A percentile compares a stretch with the other conserved stretches of the same genome.
Evolutionary conservation across 1,140 invertebrate genomes (phyloP).

Genomic region (Drosophila nigromelanica): DNA sequence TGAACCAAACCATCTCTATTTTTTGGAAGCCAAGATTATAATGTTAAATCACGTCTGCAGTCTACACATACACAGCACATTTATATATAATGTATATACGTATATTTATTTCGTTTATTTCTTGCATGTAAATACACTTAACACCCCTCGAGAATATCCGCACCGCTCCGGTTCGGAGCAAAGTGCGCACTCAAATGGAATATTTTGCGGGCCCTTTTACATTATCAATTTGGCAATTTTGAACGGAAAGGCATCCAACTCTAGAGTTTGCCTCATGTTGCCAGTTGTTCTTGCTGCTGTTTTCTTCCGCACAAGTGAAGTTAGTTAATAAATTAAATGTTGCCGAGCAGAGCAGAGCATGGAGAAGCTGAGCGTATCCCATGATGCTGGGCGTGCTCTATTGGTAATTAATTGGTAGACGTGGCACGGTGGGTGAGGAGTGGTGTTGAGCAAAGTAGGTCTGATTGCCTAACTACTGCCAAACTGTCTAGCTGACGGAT

Average conservation of each 20-base stretch:
- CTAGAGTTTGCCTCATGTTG: background rate
- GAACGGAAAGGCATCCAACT: background rate
- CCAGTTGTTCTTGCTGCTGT: conserved; percentile 24
- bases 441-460: conserved; percentile 26
- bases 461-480: conserved; percentile 19
- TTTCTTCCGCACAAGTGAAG: conserved; percentile 17
- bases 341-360: background rate
- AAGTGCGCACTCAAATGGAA: conserved; percentile 19
- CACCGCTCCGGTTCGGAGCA: background rate
- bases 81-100: no score
- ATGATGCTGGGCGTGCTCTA: conserved; percentile 9
- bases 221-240: conserved; percentile 2
- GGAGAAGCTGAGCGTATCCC: conserved; percentile 1
- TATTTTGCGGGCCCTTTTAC: background rate
- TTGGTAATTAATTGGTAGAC: conserved; percentile 59
- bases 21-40: no score
- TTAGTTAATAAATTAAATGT: conserved; percentile 62
- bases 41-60: no score
- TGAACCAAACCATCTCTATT: no score
- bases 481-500: conserved; percentile 31
- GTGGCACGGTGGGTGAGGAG: background rate
- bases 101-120: background rate
- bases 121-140: background rate
- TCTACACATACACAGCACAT: background rate
- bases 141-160: background rate